Evolutionary conservation across 2,113 vertebrate genomes (phyloP), one percentile per base, ranked within the genome.

Genomic region (Cyphomyrus discorhynchus): DNA sequence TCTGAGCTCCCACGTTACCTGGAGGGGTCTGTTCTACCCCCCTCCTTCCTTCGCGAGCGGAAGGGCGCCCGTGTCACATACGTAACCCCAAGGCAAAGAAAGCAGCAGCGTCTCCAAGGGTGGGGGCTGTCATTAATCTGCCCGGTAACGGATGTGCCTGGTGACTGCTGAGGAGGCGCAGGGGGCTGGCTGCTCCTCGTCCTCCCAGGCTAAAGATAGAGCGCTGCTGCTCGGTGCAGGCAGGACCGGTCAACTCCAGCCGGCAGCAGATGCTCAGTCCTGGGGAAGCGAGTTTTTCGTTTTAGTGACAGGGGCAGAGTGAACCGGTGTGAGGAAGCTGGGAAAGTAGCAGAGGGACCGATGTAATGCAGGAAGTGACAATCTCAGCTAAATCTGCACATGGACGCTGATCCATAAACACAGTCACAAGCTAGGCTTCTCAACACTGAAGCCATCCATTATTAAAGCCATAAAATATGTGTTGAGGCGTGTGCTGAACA

Each of bases 171-270:
- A 89, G 80, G 88, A 91, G 80, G 91, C 89, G 87, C 90, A 93
- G 89, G 92, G 93, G 92, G 90, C 94, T 91, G 91, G 91, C 92
- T 94, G 94, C 94, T 94, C 93, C 93, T 94, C 45, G 92, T 92
- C 93, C 92, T 93, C 92, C 92, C 89, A 90, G 92, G 94, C 95
- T 96, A 96, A 96, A 96, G 95, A 96, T 96, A 96, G 95, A 92
- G 62, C 92, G 91, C 91, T 21, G 93, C 95, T 95, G 3, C 85
- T 91, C 94, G 95, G 93, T 95, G 94, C 92, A n/a, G 89, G 87
- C 92, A 91, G 92, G 93, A 94, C 90, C 91, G 91, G 88, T 93
- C 88, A 92, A 92, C 92, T 94, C 95, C 95, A 95, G 94, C 95
- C 13, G 11, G 13, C 3, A 35, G 31, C 4, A 31, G 70, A 77